Percentiles rank a stretch among this genome's conserved stretches.
phyloP scores from a whole-genome alignment of 2,113 vertebrate genomes.

The Hypanus sabinus region DNA sequence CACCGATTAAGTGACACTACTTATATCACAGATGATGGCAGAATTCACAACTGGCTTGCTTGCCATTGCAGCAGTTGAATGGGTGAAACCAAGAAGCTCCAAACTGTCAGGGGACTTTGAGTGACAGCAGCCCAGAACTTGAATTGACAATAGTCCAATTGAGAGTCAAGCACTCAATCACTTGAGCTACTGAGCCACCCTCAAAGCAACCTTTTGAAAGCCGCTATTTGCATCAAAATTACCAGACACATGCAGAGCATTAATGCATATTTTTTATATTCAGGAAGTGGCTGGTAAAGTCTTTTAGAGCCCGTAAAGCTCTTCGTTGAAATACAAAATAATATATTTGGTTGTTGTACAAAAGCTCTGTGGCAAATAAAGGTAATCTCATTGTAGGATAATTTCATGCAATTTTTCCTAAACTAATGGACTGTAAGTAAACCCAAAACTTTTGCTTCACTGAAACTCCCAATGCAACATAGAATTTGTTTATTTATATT shows the following conservation, averaged over 20 bases:
- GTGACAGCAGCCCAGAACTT: constrained; percentile 1
- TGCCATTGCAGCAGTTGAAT: neutral
- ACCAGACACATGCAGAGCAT: neutral
- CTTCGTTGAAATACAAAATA: neutral
- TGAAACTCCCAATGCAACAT: neutral
- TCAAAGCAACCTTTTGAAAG: constrained; percentile 28
- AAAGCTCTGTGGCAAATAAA: constrained; percentile 4
- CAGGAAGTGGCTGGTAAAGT: neutral
- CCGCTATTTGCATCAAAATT: constrained; percentile 15
- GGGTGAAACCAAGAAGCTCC: neutral
- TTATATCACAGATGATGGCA: neutral
- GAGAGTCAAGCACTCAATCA: constrained; percentile 3
- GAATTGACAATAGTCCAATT: constrained; percentile 16
- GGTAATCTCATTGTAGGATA: neutral
- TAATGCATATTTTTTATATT: neutral
- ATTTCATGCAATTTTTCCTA: constrained; percentile 8
- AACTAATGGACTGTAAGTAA: neutral
- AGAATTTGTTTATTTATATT: neutral
- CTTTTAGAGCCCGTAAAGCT: neutral
- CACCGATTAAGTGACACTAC: neutral
- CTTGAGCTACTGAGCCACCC: constrained; percentile 6
- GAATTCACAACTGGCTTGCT: neutral
- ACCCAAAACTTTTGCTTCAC: neutral
- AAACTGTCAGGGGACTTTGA: constrained; percentile 7
- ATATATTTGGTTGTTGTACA: neutral